Conservation (phyloP, 2,797 vertebrate species). For the Silurus lanzhouensis region DNA sequence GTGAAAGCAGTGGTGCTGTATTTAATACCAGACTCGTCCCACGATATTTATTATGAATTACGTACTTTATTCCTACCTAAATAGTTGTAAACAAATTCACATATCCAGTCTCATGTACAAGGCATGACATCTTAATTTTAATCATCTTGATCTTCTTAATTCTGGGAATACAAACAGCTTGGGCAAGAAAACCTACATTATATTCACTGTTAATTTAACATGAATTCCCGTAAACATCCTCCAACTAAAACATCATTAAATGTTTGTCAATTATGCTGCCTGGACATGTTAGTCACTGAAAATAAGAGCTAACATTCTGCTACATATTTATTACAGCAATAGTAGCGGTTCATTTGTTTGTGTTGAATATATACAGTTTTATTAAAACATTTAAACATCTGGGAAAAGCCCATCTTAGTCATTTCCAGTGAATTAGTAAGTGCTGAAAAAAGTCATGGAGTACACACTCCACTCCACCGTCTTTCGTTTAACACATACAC, state of each 20-base stretch:
- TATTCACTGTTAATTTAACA: background rate
- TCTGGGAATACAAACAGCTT: background rate
- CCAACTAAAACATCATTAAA: background rate
- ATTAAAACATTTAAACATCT: background rate
- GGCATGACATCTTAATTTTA: background rate
- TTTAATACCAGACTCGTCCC: constrained; percentile 10
- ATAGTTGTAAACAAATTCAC: background rate
- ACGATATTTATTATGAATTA: background rate
- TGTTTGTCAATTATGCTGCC: background rate
- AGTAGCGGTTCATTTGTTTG: background rate
- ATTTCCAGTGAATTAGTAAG: constrained; percentile 11
- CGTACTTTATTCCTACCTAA: background rate
- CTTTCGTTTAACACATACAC: background rate
- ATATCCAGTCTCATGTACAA: background rate
- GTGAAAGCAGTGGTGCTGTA: background rate
- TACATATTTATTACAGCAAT: constrained; percentile 22
- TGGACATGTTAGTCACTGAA: background rate
- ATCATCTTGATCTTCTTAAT: background rate
- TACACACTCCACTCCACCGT: constrained; percentile 19
- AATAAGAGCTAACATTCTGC: background rate
- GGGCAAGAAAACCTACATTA: constrained; percentile 17
- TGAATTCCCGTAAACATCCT: constrained; percentile 11
- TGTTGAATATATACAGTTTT: background rate
- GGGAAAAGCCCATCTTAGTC: constrained; percentile 3
- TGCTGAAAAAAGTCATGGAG: constrained; percentile 35